These are phyloP conservation scores for Melanchra persicariae DNA, from an alignment of 2,888 invertebrate genomes.

Conservation along the genomic window DNA sequence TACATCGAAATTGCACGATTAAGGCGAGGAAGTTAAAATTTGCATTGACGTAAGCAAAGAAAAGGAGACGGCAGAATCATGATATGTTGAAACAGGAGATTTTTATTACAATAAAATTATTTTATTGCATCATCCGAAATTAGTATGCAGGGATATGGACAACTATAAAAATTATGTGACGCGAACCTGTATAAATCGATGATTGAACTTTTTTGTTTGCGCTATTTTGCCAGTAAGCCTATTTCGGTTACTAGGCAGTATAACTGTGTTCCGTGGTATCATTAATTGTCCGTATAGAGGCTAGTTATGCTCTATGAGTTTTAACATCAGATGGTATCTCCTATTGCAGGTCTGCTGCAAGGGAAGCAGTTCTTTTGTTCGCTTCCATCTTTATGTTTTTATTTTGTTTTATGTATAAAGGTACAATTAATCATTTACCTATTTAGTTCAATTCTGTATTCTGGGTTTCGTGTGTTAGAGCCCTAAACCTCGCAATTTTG, in stretches of 20 bases:
- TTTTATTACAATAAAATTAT: slow-evolving; percentile 19
- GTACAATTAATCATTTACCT: neutral
- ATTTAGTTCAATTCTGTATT: neutral
- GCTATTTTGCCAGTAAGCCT: neutral
- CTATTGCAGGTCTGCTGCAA: neutral
- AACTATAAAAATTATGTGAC: slow-evolving; percentile 37
- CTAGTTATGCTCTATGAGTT: too few species aligned
- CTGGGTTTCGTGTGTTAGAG: slow-evolving; percentile 10
- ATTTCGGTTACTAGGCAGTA: neutral
- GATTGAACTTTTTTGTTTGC: slow-evolving; percentile 16
- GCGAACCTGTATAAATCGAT: slow-evolving; percentile 13
- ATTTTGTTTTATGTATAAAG: neutral
- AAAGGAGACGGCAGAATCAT: slow-evolving; percentile 33
- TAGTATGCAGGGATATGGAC: slow-evolving; percentile 51
- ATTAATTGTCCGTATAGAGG: neutral
- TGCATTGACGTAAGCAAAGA: slow-evolving; percentile 28
- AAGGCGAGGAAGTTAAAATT: slow-evolving; percentile 51
- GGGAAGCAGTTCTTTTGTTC: too few species aligned
- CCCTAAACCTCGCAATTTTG: slow-evolving; percentile 38
- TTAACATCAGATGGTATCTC: neutral
- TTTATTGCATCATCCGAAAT: slow-evolving; percentile 27
- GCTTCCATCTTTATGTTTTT: too few species aligned
- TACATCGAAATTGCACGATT: slow-evolving; percentile 44
- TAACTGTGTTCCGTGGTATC: neutral
- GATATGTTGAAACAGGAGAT: slow-evolving; percentile 29